These are phyloP conservation scores for Muntiacus muntjak DNA, from an alignment of 2,113 vertebrate genomes.

Conservation along the genomic window DNA sequence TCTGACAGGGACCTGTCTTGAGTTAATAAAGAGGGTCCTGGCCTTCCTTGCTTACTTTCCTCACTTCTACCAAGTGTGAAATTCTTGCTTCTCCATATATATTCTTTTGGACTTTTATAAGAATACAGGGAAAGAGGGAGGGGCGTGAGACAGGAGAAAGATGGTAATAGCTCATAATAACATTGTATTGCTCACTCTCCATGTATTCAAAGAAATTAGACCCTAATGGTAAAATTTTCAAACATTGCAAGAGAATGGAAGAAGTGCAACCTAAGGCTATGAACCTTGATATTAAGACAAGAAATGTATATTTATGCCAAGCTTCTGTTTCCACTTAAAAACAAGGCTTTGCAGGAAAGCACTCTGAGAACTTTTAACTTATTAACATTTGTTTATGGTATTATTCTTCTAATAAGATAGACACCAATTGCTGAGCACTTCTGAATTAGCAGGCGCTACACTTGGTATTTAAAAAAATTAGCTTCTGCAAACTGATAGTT, in stretches of 20 bases:
- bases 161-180: neutral
- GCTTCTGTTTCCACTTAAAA: neutral
- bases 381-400: neutral
- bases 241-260: neutral
- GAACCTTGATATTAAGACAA: neutral
- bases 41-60: neutral
- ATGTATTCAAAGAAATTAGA: neutral
- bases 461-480: neutral
- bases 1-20: neutral
- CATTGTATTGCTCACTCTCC: neutral
- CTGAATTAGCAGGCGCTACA: neutral
- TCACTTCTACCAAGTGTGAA: neutral
- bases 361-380: neutral
- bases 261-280: neutral
- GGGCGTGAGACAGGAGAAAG: neutral
- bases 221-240: neutral
- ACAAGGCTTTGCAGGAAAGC: neutral
- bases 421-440: neutral
- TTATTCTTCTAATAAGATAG: neutral
- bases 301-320: neutral
- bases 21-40: neutral
- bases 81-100: neutral
- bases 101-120: neutral
- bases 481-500: neutral
- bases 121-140: neutral